Percentiles rank a stretch among this genome's conserved stretches.
phyloP scores from a whole-genome alignment of 1,140 invertebrate genomes.

The Rhyacophila brunnea region DNA sequence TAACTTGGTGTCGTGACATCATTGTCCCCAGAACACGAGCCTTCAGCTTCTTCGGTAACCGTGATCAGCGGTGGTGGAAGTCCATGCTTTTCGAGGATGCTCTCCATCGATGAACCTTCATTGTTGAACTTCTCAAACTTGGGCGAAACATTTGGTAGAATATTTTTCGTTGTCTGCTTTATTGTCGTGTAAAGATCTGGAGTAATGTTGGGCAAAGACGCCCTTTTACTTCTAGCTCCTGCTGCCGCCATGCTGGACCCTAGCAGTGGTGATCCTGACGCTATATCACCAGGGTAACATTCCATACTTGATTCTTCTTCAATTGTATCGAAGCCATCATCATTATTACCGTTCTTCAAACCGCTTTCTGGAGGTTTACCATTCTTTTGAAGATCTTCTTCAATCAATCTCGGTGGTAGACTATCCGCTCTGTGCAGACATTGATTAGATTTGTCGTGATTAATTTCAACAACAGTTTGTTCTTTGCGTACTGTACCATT shows the following conservation, averaged over 20 bases:
- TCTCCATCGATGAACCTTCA: slow-evolving; percentile 46
- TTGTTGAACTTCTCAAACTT: slow-evolving; percentile 52
- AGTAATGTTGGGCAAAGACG: slow-evolving; percentile 47
- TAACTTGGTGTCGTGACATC: slow-evolving; percentile 41
- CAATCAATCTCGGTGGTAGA: slow-evolving; percentile 43
- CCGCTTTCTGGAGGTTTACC: slow-evolving; percentile 22
- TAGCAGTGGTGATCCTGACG: slow-evolving; percentile 29
- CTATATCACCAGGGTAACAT: slow-evolving; percentile 34
- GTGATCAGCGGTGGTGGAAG: slow-evolving; percentile 51
- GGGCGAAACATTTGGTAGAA: slow-evolving; percentile 43
- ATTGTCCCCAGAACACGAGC: slow-evolving; percentile 43
- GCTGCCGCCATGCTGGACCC: slow-evolving; percentile 33
- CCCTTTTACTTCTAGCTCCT: slow-evolving; percentile 43
- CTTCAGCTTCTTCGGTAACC: slow-evolving; percentile 51
- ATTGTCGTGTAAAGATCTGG: slow-evolving; percentile 49
- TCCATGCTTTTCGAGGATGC: slow-evolving; percentile 24
- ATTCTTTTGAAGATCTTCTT: slow-evolving; percentile 36
- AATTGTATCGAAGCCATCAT: slow-evolving; percentile 42
- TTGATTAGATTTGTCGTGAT: slow-evolving; percentile 42
- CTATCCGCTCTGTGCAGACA: slow-evolving; percentile 45
- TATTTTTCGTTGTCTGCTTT: slow-evolving; percentile 40
- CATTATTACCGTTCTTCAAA: slow-evolving; percentile 28
- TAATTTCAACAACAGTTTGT: slow-evolving; percentile 40
- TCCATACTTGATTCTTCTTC: slow-evolving; percentile 40
- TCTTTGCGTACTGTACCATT: slow-evolving; percentile 30